These are phyloP conservation scores for Notospermus geniculatus DNA, from an alignment of 1,140 invertebrate species.

Conservation along the genomic window DNA sequence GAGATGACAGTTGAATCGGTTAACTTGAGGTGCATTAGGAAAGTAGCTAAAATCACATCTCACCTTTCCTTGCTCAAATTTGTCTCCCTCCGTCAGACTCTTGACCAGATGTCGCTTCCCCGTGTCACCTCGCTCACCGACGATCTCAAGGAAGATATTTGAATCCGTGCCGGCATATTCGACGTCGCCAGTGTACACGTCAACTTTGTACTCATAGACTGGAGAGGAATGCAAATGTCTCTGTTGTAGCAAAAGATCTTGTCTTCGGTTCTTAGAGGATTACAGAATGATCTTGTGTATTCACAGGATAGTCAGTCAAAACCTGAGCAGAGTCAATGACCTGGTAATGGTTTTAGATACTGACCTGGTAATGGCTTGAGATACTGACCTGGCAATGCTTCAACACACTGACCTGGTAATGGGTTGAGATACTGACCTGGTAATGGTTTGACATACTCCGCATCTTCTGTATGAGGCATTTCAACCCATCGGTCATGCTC, in stretches of 20 bases:
- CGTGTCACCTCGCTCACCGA: conserved; percentile 29
- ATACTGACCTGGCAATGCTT: too few relatives aligned
- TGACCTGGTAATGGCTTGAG: too few relatives aligned
- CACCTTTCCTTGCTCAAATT: conserved; percentile 28
- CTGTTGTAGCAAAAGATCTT: too few relatives aligned
- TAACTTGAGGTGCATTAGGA: neutral
- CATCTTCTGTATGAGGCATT: conserved; percentile 26
- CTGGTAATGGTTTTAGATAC: too few relatives aligned
- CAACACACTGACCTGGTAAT: conserved; percentile 25
- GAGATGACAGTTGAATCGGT: neutral
- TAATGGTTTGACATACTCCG: conserved; percentile 19
- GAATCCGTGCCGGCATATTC: conserved; percentile 26
- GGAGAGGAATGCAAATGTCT: too few relatives aligned
- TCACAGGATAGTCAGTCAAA: too few relatives aligned
- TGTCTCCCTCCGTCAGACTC: conserved; percentile 16
- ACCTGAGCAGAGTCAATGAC: too few relatives aligned
- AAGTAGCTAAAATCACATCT: conserved; percentile 8
- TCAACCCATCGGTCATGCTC: conserved; percentile 36
- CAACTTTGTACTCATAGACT: conserved; percentile 18
- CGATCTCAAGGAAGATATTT: conserved; percentile 20
- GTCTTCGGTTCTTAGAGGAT: too few relatives aligned
- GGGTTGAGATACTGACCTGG: conserved; percentile 22
- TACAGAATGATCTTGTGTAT: too few relatives aligned
- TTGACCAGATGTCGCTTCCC: conserved; percentile 16
- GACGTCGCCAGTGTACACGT: conserved; percentile 24